Evolutionary conservation across 2,888 invertebrate genomes (phyloP).

Genomic region (Dimorphilus gyrociliatus): DNA sequence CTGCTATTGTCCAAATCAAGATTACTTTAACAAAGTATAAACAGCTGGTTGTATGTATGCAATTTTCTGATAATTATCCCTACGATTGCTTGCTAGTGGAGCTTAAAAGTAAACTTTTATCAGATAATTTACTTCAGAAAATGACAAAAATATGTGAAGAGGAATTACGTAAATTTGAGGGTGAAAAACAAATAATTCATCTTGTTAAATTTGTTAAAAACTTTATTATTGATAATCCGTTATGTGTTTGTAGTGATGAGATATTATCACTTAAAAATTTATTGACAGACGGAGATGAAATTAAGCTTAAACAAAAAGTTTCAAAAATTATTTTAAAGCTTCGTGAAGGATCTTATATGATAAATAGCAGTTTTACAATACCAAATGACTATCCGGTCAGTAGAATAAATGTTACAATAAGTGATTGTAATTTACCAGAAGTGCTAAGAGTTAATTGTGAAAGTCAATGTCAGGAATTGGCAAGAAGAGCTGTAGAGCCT

Average conservation of each 20-base stretch:
- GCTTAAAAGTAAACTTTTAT: constrained; percentile 52
- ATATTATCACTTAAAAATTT: constrained; percentile 46
- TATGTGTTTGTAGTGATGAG: constrained; percentile 56
- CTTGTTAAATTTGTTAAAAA: constrained; percentile 46
- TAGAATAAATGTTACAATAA: constrained; percentile 44
- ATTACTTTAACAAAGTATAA: constrained; percentile 49
- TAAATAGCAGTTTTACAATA: constrained; percentile 45
- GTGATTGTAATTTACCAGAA: constrained; percentile 50
- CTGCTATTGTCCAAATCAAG: constrained; percentile 50
- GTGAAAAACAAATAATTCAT: constrained; percentile 39
- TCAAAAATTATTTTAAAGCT: constrained; percentile 47
- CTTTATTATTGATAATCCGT: constrained; percentile 52
- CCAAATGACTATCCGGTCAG: constrained; percentile 50
- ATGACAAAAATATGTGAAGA: constrained; percentile 48
- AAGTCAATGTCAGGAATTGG: constrained; percentile 52
- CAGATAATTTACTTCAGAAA: constrained; percentile 47
- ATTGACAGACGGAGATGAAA: constrained; percentile 41
- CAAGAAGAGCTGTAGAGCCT: constrained; percentile 51
- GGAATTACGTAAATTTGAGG: constrained; percentile 44
- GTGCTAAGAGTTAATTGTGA: constrained; percentile 47
- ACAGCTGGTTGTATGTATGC: constrained; percentile 48
- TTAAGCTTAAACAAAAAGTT: constrained; percentile 51
- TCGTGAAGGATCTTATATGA: constrained; percentile 46
- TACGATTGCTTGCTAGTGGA: constrained; percentile 46
- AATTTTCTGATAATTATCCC: constrained; percentile 52